phyloP scores from a whole-genome alignment of 30 jellyfish, hydroid and myxozoan genomes.

The Rhopilema esculentum region DNA sequence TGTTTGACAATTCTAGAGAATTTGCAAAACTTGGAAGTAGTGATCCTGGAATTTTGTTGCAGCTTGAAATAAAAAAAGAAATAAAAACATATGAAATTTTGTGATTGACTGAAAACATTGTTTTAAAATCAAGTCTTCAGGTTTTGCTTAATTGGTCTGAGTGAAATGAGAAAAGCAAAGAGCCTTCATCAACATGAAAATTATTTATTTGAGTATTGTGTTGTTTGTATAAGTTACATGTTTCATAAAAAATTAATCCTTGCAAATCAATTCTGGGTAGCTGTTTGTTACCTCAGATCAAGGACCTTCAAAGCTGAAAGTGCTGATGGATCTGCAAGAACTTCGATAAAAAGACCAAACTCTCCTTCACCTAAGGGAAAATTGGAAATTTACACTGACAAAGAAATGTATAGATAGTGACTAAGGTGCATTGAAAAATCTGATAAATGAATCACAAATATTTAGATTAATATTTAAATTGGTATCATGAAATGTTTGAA shows the following conservation, averaged over 20 bases:
- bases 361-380: conserved; percentile 11
- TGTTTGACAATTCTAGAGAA: conserved; percentile 8
- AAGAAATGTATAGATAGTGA: no score
- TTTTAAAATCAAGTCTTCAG: no score
- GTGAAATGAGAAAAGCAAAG: background rate
- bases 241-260: no score
- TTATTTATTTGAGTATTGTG: background rate
- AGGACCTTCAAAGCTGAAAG: conserved; percentile 27
- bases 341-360: background rate
- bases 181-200: no score
- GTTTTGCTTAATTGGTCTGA: background rate
- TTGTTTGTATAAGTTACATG: no score
- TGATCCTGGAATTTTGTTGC: conserved; percentile 4
- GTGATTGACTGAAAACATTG: no score
- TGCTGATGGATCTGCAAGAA: conserved; percentile 4
- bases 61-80: background rate
- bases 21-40: conserved; percentile 20
- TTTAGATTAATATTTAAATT: no score
- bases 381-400: background rate
- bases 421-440: no score
- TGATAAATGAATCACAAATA: no score
- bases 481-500: no score
- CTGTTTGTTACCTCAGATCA: conserved; percentile 9
- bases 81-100: background rate
- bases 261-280: no score